Evolutionary conservation across 2,797 vertebrate species (phyloP).

Genomic region (Aldrovandia affinis): DNA sequence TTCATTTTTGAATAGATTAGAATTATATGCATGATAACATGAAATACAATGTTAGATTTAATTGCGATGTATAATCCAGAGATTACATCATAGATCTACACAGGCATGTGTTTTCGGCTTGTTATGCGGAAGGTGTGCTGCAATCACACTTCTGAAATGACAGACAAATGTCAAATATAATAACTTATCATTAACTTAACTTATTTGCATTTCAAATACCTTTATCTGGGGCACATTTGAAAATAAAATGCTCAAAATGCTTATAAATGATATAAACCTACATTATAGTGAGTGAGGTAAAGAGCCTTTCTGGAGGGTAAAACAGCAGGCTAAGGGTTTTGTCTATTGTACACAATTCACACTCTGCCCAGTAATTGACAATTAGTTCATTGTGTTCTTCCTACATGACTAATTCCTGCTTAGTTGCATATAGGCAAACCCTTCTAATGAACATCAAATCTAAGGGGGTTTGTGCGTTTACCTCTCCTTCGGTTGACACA

Average conservation of each 20-base stretch:
- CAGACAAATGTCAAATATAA: no score
- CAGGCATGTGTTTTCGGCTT: no score
- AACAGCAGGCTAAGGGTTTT: background rate
- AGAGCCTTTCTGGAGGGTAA: background rate
- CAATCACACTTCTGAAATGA: no score
- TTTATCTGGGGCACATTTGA: no score
- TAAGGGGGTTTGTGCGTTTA: constrained; percentile 7
- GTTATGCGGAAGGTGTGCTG: no score
- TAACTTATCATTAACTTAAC: no score
- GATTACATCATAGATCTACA: no score
- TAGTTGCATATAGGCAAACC: background rate
- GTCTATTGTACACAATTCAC: background rate
- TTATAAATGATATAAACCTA: background rate
- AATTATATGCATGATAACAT: background rate
- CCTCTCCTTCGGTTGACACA: background rate
- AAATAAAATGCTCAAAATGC: background rate
- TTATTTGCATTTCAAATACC: no score
- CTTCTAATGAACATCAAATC: background rate
- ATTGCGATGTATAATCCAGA: background rate
- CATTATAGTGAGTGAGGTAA: background rate
- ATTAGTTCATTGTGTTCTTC: constrained; percentile 31
- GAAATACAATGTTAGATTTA: background rate
- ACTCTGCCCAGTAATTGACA: constrained; percentile 1
- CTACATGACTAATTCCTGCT: constrained; percentile 8
- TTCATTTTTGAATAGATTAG: background rate